Percentiles rank a stretch among this genome's conserved stretches.
phyloP scores from a whole-genome alignment of 1,140 invertebrate species.

The Helicoverpa armigera region DNA sequence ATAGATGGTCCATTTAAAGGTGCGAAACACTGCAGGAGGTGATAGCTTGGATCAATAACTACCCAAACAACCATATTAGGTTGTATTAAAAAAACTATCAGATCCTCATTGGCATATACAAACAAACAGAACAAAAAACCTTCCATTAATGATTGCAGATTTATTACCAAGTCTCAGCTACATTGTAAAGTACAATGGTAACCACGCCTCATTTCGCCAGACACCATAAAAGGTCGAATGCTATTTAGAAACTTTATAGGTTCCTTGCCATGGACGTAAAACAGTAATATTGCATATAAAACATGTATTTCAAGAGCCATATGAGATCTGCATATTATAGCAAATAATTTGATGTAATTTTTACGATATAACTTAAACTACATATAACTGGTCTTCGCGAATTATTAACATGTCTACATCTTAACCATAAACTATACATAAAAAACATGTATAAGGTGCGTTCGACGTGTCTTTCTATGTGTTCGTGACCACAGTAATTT shows the following conservation, averaged over 20 bases:
- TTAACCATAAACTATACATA: no score
- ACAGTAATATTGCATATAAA: constrained; percentile 23
- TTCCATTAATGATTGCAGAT: no score
- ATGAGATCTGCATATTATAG: not conserved
- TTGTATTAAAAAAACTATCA: no score
- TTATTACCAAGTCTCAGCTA: not conserved
- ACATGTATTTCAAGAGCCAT: not conserved
- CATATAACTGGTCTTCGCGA: not conserved
- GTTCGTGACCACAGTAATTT: not conserved
- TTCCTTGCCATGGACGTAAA: constrained; percentile 13
- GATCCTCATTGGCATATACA: no score
- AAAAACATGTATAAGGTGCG: no score
- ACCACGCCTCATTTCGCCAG: constrained; percentile 5
- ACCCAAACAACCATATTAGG: no score
- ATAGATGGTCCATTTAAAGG: no score
- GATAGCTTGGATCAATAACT: no score
- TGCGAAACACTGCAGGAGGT: no score
- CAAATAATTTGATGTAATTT: not conserved
- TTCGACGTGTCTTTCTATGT: no score
- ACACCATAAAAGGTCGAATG: constrained; percentile 19
- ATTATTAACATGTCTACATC: not conserved
- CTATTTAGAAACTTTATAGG: constrained; percentile 21
- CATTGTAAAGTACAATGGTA: not conserved
- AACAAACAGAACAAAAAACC: no score
- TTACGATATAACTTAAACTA: no score